These are phyloP conservation scores for Oryctes rhinoceros DNA, from an alignment of 1,140 invertebrate genomes.

Conservation along the genomic window DNA sequence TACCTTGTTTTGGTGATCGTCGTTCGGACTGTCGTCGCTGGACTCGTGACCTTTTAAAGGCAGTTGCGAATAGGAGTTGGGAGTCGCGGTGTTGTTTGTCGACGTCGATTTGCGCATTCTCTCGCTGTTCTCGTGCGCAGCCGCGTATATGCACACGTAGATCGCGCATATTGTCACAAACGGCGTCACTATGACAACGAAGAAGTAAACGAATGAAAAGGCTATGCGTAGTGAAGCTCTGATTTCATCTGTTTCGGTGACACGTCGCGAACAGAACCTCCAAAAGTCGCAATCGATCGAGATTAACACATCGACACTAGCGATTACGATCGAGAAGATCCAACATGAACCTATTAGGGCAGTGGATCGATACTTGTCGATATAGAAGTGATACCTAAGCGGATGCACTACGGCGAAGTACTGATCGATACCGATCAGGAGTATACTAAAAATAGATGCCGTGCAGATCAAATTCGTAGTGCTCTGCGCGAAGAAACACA, in stretches of 20 bases:
- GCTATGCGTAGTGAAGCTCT: conserved; percentile 46
- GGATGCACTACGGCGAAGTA: conserved; percentile 89
- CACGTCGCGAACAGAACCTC: conserved; percentile 57
- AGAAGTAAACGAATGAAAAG: conserved; percentile 64
- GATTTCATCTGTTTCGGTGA: conserved; percentile 48
- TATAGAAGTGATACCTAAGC: conserved; percentile 80
- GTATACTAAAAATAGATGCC: conserved; percentile 65
- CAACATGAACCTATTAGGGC: conserved; percentile 74
- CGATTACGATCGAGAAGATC: conserved; percentile 70
- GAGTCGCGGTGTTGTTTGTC: conserved; percentile 46
- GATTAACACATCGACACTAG: conserved; percentile 57
- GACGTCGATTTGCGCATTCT: conserved; percentile 67
- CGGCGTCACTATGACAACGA: conserved; percentile 72
- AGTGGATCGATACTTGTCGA: conserved; percentile 76
- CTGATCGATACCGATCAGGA: conserved; percentile 85
- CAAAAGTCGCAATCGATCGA: conserved; percentile 63
- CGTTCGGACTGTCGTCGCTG: conserved; percentile 9
- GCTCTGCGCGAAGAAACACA: conserved; percentile 65
- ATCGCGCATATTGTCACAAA: conserved; percentile 74
- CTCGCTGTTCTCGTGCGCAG: conserved; percentile 74
- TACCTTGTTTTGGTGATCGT: not conserved
- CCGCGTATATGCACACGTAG: conserved; percentile 76
- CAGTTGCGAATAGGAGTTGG: conserved; percentile 46
- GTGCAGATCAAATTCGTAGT: conserved; percentile 65
- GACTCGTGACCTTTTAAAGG: not conserved